phyloP scores from a whole-genome alignment of 2,797 vertebrate species.

The Chloroceryle amazona region DNA sequence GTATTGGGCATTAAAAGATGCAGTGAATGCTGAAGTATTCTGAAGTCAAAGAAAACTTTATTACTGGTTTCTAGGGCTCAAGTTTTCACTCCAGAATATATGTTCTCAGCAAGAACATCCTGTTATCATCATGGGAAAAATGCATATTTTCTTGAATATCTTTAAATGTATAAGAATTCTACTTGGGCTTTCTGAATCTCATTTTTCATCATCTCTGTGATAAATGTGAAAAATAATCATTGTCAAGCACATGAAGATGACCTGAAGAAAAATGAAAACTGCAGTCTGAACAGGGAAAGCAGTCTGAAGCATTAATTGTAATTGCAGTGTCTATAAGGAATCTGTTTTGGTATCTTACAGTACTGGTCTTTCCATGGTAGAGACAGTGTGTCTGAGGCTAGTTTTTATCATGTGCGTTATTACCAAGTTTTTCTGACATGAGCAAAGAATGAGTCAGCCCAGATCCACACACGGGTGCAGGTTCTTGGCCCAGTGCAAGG shows the following conservation, averaged over 20 bases:
- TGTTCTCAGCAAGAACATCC: background rate
- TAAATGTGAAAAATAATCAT: background rate
- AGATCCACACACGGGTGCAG: background rate
- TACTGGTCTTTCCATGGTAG: background rate
- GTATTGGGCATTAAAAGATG: background rate
- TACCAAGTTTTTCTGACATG: background rate
- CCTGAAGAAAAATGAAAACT: background rate
- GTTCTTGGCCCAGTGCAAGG: background rate
- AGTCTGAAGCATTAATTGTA: background rate
- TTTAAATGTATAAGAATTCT: background rate
- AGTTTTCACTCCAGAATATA: background rate
- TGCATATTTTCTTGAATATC: background rate
- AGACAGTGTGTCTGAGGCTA: background rate
- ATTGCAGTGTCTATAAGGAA: background rate
- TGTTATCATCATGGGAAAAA: background rate
- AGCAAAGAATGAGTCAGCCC: background rate
- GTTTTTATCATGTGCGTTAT: background rate
- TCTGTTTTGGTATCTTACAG: background rate
- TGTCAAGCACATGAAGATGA: background rate
- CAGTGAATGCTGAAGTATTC: background rate
- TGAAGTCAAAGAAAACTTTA: background rate
- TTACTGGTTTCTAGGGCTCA: background rate
- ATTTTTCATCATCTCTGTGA: background rate
- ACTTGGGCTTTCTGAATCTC: background rate
- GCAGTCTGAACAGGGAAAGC: background rate